Percentiles rank a stretch among this genome's conserved stretches.
Conservation (phyloP, 2,113 vertebrate genomes). For the Actenoides lindsayi region DNA sequence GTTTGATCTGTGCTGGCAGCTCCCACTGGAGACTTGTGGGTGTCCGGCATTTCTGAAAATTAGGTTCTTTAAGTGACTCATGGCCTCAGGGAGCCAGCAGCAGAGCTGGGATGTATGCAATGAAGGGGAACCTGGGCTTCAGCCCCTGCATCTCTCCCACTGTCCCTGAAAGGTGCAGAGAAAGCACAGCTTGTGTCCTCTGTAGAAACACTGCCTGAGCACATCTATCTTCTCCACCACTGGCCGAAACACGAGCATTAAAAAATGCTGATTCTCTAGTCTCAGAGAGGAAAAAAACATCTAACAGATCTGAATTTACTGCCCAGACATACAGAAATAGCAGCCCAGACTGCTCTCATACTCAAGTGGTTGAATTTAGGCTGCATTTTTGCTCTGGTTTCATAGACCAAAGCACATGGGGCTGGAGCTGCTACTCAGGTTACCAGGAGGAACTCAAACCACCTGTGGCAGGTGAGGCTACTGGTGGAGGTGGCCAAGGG, state of each 20-base stretch:
- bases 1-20: rapidly evolving
- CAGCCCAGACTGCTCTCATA: neutral
- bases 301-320: neutral
- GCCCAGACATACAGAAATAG: neutral
- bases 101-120: neutral
- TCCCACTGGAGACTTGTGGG: neutral
- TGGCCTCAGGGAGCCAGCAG: neutral
- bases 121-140: neutral
- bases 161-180: neutral
- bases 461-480: neutral
- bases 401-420: neutral
- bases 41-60: neutral
- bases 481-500: neutral
- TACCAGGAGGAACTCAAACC: neutral
- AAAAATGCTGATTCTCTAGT: neutral
- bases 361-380: neutral
- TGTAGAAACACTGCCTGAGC: neutral
- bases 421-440: neutral
- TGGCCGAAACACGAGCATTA: neutral
- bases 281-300: neutral
- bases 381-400: neutral
- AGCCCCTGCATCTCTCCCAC: rapidly evolving
- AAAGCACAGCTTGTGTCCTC: neutral
- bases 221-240: neutral
- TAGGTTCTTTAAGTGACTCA: neutral